Evolutionary conservation across 1,140 invertebrate genomes (phyloP).

Genomic region (Andricus grossulariae): DNA sequence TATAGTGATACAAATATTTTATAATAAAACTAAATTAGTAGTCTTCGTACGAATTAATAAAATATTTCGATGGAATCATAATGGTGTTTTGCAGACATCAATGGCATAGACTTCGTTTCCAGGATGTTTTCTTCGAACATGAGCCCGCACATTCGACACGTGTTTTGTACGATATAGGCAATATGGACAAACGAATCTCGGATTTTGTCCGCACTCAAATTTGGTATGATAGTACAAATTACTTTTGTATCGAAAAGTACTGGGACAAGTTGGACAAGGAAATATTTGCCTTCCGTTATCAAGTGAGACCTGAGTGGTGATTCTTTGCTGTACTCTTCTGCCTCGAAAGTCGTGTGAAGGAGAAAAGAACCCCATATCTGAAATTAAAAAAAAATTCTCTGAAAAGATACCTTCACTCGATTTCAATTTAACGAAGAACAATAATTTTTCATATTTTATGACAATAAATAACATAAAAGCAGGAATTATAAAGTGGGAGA

Average conservation of each 20-base stretch:
- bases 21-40: background rate
- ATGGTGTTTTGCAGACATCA: constrained; percentile 51
- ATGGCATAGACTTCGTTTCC: constrained; percentile 52
- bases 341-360: constrained; percentile 42
- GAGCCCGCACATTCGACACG: constrained; percentile 64
- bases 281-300: constrained; percentile 42
- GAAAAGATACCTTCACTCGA: constrained; percentile 10
- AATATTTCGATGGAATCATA: constrained; percentile 39
- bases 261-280: constrained; percentile 58
- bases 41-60: constrained; percentile 24
- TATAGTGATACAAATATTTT: background rate
- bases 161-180: constrained; percentile 71
- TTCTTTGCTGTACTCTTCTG: constrained; percentile 29
- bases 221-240: constrained; percentile 76
- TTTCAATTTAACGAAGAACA: too few species aligned
- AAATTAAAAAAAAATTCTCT: constrained; percentile 43
- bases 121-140: constrained; percentile 62
- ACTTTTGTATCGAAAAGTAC: constrained; percentile 60
- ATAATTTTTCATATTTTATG: background rate
- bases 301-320: background rate
- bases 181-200: constrained; percentile 75
- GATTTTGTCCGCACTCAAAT: constrained; percentile 77
- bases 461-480: background rate
- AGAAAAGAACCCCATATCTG: constrained; percentile 33
- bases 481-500: constrained; percentile 33